These are phyloP conservation scores for Steinernema feltiae DNA, from an alignment of 1,140 invertebrate species.

Conservation along the genomic window DNA sequence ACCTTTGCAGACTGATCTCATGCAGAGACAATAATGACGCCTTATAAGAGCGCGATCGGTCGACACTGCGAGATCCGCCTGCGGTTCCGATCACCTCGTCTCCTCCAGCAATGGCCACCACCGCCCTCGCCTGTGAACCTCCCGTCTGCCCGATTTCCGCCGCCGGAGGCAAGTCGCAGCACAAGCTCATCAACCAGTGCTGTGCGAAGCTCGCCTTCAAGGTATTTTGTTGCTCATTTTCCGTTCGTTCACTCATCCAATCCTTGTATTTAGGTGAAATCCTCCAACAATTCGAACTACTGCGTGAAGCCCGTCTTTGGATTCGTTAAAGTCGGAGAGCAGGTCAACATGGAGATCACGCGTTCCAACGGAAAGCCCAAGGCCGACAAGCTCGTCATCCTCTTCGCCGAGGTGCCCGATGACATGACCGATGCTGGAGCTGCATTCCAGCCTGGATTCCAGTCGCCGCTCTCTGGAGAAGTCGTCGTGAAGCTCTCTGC, in stretches of 20 bases:
- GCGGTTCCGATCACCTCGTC: neutral
- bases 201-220: slow-evolving; percentile 28
- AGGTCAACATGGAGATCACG: neutral
- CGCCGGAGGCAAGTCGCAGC: slow-evolving; percentile 33
- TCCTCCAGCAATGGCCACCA: slow-evolving; percentile 19
- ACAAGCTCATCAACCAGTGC: slow-evolving; percentile 30
- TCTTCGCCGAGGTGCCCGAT: slow-evolving; percentile 7
- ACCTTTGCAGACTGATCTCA: no score
- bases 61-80: neutral
- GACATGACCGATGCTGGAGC: neutral
- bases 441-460: neutral
- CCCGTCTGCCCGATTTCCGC: slow-evolving; percentile 29
- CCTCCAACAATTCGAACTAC: slow-evolving; percentile 35
- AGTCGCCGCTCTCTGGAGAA: slow-evolving; percentile 19
- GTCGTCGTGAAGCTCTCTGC: slow-evolving; percentile 31
- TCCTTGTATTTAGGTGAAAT: slow-evolving; percentile 18
- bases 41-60: no score
- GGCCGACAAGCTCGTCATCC: slow-evolving; percentile 6
- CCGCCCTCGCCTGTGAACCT: slow-evolving; percentile 22
- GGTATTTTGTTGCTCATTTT: neutral
- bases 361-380: neutral
- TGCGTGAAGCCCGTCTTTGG: slow-evolving; percentile 26
- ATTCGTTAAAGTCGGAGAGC: slow-evolving; percentile 25
- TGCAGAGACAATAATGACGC: no score
- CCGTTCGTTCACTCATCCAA: neutral